Percentiles rank a stretch among this genome's conserved stretches.
phyloP scores from a whole-genome alignment of 2,797 vertebrate genomes.

The Coendou prehensilis region DNA sequence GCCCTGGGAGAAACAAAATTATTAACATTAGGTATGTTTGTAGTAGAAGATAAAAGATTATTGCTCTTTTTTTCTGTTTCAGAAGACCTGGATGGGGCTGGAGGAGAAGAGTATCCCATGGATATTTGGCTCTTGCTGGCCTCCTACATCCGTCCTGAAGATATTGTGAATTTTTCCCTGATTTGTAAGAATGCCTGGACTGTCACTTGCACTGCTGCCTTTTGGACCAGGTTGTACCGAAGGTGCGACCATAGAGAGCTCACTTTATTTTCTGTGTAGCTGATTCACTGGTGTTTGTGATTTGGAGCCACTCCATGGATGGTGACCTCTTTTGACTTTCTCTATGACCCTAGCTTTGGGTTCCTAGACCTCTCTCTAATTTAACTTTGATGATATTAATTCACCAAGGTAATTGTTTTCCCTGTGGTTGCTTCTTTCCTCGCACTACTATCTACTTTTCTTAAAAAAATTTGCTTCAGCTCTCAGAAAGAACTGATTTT shows the following conservation, averaged over 20 bases:
- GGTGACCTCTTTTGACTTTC: conserved; percentile 31
- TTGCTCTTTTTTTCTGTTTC: conserved; percentile 72
- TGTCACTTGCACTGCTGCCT: conserved; percentile 97
- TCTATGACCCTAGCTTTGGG: conserved; percentile 61
- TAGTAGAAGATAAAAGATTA: background rate
- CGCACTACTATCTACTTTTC: background rate
- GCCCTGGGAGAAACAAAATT: background rate
- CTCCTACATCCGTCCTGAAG: conserved; percentile 97
- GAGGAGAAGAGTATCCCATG: conserved; percentile 95
- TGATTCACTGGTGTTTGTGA: conserved; percentile 57
- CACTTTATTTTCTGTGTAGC: background rate
- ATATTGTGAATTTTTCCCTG: conserved; percentile 96
- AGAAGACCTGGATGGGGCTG: conserved; percentile 91
- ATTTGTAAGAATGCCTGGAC: conserved; percentile 98
- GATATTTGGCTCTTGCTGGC: conserved; percentile 98
- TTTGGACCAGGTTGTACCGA: conserved; percentile 98
- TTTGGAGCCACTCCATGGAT: background rate
- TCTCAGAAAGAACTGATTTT: conserved; percentile 44
- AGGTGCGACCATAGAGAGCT: conserved; percentile 89
- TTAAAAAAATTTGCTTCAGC: conserved; percentile 1
- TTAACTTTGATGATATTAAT: conserved; percentile 62
- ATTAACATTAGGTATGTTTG: background rate
- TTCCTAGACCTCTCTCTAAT: conserved; percentile 53
- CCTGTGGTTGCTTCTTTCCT: background rate
- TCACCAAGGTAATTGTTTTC: conserved; percentile 50